A percentile compares a stretch with the other conserved stretches of the same genome.
Conservation (phyloP, 2,797 vertebrate genomes). For the Mus caroli region DNA sequence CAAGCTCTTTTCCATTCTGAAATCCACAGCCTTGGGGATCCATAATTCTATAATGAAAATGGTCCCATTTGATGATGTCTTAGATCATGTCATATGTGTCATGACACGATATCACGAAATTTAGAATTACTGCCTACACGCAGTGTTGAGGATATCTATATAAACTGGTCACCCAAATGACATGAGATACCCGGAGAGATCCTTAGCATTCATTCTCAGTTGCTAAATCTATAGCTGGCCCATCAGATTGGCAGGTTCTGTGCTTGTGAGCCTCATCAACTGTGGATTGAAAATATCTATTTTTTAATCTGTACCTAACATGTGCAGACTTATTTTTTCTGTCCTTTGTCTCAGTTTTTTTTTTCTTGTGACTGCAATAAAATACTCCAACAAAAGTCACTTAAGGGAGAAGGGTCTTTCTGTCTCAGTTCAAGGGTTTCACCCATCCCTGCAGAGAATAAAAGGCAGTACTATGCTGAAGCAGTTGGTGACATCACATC, state of each 20-base stretch:
- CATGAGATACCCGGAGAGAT: fast-evolving
- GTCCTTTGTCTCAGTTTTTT: not conserved
- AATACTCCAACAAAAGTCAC: not conserved
- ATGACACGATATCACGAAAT: not conserved
- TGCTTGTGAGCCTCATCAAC: not conserved
- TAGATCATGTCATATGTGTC: not conserved
- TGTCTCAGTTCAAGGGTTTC: not conserved
- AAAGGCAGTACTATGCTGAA: not conserved
- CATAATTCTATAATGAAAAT: not conserved
- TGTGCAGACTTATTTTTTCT: not conserved
- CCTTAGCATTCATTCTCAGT: not conserved
- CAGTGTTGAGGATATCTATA: not conserved
- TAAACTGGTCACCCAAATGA: not conserved
- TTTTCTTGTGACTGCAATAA: not conserved
- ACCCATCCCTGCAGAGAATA: not conserved
- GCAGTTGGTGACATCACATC: not conserved
- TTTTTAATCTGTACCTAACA: not conserved
- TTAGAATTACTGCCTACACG: not conserved
- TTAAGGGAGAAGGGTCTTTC: not conserved
- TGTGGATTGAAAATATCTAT: not conserved
- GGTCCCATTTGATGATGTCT: not conserved
- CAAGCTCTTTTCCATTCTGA: not conserved
- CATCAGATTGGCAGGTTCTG: not conserved
- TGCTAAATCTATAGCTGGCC: not conserved
- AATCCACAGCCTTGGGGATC: not conserved